Percentiles rank a stretch among this genome's conserved stretches.
phyloP scores from a whole-genome alignment of 2,113 vertebrate genomes.

The Orientallactaga bullata region DNA sequence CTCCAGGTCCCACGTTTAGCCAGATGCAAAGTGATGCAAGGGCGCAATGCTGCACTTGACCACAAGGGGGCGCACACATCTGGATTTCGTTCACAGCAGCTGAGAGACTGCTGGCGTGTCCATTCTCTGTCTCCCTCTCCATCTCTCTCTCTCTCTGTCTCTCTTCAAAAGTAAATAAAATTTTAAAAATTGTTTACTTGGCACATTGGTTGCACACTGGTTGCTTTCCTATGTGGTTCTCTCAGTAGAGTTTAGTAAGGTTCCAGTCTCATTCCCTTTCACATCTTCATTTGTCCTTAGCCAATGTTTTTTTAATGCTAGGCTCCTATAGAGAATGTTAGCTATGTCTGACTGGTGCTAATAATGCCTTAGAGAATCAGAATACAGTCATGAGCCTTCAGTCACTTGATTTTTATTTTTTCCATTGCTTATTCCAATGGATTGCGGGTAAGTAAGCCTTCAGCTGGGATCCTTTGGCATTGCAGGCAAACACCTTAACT shows the following conservation, averaged over 20 bases:
- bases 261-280: neutral
- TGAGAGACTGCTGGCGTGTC: too few relatives aligned
- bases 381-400: neutral
- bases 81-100: too few relatives aligned
- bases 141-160: too few relatives aligned
- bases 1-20: too few relatives aligned
- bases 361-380: neutral
- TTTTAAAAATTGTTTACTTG: slow-evolving; percentile 6
- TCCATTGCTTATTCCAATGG: neutral
- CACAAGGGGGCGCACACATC: too few relatives aligned
- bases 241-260: neutral
- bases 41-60: too few relatives aligned
- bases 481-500: too few relatives aligned
- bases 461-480: too few relatives aligned
- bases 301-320: neutral
- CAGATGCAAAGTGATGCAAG: too few relatives aligned
- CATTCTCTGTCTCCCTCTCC: too few relatives aligned
- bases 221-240: neutral
- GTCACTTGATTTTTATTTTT: neutral
- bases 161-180: too few relatives aligned
- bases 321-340: neutral
- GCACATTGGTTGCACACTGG: neutral
- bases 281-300: slow-evolving; percentile 14
- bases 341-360: neutral
- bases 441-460: neutral